Conservation (phyloP, 2,888 invertebrate species). For the Hydropsyche betteni region DNA sequence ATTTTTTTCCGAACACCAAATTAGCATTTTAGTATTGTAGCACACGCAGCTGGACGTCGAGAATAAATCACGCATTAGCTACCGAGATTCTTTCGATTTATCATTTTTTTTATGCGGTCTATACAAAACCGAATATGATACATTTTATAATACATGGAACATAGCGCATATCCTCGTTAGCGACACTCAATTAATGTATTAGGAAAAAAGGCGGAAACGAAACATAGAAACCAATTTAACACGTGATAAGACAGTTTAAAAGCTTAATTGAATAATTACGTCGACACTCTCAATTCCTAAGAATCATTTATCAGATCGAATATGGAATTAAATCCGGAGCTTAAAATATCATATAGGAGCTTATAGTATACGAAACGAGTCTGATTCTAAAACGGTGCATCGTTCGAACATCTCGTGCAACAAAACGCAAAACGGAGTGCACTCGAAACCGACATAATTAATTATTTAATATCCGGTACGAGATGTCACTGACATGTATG, state of each 20-base stretch:
- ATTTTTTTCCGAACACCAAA: neutral
- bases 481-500: slow-evolving; percentile 42
- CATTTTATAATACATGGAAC: neutral
- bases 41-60: slow-evolving; percentile 12
- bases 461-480: slow-evolving; percentile 45
- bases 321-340: neutral
- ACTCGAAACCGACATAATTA: slow-evolving; percentile 35
- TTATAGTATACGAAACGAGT: neutral
- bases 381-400: neutral
- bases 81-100: slow-evolving; percentile 28
- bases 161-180: slow-evolving; percentile 2
- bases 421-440: slow-evolving; percentile 30
- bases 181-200: slow-evolving; percentile 14
- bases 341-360: neutral
- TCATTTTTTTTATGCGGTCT: slow-evolving; percentile 7
- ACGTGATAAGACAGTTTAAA: slow-evolving; percentile 26
- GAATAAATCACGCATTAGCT: slow-evolving; percentile 25
- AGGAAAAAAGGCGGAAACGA: slow-evolving; percentile 15
- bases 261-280: slow-evolving; percentile 40
- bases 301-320: neutral
- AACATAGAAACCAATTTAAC: slow-evolving; percentile 24
- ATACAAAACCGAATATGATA: neutral
- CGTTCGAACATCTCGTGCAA: slow-evolving; percentile 24
- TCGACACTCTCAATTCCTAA: slow-evolving; percentile 12
- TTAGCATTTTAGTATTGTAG: slow-evolving; percentile 24